Conservation (phyloP, 2,888 invertebrate genomes). For the Orthosia gracilis region DNA sequence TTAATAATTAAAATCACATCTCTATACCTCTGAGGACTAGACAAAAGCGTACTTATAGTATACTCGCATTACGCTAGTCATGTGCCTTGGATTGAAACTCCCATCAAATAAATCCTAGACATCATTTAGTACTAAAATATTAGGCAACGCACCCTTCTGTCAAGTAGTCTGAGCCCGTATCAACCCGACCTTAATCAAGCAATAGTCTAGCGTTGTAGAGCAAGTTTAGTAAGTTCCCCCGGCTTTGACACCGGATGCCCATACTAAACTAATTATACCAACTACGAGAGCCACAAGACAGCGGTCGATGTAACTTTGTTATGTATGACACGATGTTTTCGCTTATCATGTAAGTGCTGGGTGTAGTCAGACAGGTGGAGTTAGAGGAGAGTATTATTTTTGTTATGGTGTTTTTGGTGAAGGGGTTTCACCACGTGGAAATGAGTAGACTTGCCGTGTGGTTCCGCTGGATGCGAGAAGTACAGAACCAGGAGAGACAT, state of each 20-base stretch:
- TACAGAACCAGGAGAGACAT: no score
- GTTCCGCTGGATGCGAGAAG: no score
- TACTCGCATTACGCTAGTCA: no score
- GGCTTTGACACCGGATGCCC: constrained; percentile 67
- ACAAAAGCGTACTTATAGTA: no score
- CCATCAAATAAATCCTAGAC: not conserved
- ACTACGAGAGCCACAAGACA: constrained; percentile 45
- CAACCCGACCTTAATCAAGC: constrained; percentile 28
- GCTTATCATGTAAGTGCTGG: constrained; percentile 26
- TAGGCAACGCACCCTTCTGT: not conserved
- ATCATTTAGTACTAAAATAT: not conserved
- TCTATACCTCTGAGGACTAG: no score
- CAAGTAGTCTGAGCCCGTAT: constrained; percentile 10
- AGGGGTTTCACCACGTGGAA: no score
- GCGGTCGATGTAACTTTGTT: constrained; percentile 44
- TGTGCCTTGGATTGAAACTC: not conserved
- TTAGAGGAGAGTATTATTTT: not conserved
- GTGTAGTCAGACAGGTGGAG: not conserved
- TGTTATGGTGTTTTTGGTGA: not conserved
- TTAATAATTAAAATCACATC: no score
- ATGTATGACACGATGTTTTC: constrained; percentile 29
- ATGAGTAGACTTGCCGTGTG: no score
- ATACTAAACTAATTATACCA: constrained; percentile 64
- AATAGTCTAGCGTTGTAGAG: constrained; percentile 18
- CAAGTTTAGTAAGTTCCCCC: constrained; percentile 59